phyloP scores from a whole-genome alignment of 2,888 invertebrate species.

The Leucoma salicis region DNA sequence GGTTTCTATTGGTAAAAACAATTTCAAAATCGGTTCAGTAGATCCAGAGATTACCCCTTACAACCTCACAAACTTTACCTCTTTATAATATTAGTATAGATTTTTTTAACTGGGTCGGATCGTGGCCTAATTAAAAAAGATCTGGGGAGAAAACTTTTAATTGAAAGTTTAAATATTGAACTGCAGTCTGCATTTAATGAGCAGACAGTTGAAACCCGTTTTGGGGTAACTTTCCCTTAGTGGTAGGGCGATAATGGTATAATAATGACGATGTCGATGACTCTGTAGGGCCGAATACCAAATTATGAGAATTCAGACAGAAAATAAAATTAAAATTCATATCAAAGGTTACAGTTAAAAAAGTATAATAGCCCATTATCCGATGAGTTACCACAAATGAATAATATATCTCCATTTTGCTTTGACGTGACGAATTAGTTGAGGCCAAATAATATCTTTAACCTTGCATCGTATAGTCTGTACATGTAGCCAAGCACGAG shows the following conservation, averaged over 20 bases:
- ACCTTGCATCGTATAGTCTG: constrained; percentile 46
- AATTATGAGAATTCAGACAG: neutral
- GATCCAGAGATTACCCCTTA: too few relatives aligned
- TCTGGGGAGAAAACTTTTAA: too few relatives aligned
- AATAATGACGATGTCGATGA: neutral
- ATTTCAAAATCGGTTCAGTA: too few relatives aligned
- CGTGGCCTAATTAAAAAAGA: too few relatives aligned
- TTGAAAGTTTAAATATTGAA: too few relatives aligned
- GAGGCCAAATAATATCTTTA: constrained; percentile 52
- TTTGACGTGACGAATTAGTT: constrained; percentile 71
- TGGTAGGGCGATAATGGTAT: neutral
- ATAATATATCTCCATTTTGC: constrained; percentile 61
- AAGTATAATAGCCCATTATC: constrained; percentile 43
- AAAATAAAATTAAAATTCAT: neutral
- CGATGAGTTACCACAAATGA: constrained; percentile 44
- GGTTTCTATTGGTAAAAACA: too few relatives aligned
- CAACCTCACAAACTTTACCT: too few relatives aligned
- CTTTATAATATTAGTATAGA: too few relatives aligned
- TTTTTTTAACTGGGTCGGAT: too few relatives aligned
- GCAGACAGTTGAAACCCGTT: neutral
- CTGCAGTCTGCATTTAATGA: neutral
- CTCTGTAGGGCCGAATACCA: neutral
- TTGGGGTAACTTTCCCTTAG: neutral
- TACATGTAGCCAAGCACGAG: constrained; percentile 27
- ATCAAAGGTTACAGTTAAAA: constrained; percentile 15